Percentiles rank a stretch among this genome's conserved stretches.
phyloP scores from a whole-genome alignment of 2,113 vertebrate species.

The Xiphophorus hellerii region DNA sequence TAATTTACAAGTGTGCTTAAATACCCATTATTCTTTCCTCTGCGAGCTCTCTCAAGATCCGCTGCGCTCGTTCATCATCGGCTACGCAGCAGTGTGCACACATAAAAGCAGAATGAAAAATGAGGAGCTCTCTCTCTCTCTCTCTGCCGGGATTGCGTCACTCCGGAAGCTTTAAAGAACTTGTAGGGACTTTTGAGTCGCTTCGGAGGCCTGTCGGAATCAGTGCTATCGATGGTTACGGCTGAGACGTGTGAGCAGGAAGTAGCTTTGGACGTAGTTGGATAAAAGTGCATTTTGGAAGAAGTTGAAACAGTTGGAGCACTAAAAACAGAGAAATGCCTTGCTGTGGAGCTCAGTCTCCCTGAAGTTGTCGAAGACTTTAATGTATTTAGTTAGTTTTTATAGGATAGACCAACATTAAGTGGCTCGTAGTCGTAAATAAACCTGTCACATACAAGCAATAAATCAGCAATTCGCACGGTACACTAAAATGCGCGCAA shows the following conservation, averaged over 20 bases:
- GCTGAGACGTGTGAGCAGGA: background rate
- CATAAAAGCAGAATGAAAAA: constrained; percentile 55
- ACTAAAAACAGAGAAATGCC: background rate
- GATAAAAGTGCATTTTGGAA: background rate
- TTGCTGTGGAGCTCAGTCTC: too few relatives aligned
- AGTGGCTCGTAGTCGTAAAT: background rate
- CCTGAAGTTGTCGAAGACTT: too few relatives aligned
- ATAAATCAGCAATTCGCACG: too few relatives aligned
- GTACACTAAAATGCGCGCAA: too few relatives aligned
- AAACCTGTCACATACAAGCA: too few relatives aligned
- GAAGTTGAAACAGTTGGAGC: background rate
- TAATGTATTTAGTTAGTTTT: too few relatives aligned
- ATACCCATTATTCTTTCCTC: constrained; percentile 76
- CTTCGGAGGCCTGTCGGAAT: constrained; percentile 2
- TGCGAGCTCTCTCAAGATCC: constrained; percentile 62
- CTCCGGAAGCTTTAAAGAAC: constrained; percentile 44
- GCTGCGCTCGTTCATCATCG: constrained; percentile 70
- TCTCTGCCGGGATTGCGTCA: constrained; percentile 32
- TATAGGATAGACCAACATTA: too few relatives aligned
- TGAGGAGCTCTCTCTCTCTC: constrained; percentile 22
- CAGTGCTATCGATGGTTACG: background rate
- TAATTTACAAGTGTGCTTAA: constrained; percentile 80
- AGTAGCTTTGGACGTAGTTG: background rate
- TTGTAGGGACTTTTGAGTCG: constrained; percentile 22
- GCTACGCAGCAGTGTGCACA: constrained; percentile 42